These are phyloP conservation scores for Cebidichthys violaceus DNA, from an alignment of 2,113 vertebrate species.

Conservation along the genomic window DNA sequence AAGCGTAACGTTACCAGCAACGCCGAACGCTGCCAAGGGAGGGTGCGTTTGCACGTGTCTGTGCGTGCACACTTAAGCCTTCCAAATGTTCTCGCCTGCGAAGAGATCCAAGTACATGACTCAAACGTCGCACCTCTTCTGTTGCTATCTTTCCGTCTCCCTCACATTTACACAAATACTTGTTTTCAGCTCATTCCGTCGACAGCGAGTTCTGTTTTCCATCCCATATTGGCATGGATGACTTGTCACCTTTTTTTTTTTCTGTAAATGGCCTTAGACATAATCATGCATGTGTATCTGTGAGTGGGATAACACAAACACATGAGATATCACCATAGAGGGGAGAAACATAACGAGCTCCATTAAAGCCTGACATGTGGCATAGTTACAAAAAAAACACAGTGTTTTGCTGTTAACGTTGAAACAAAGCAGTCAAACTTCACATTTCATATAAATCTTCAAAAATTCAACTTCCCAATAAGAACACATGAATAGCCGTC, in stretches of 20 bases:
- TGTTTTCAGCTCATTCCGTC: constrained; percentile 53
- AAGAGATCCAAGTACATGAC: constrained; percentile 78
- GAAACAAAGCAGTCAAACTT: too few relatives aligned
- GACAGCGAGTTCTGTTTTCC: constrained; percentile 20
- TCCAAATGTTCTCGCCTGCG: constrained; percentile 78
- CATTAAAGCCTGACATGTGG: not conserved
- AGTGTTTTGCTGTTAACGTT: too few relatives aligned
- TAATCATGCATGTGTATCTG: not conserved
- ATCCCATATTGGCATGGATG: constrained; percentile 49
- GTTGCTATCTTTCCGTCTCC: constrained; percentile 65
- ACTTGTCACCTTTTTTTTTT: constrained; percentile 36
- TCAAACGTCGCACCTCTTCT: constrained; percentile 80
- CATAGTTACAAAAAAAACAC: too few relatives aligned
- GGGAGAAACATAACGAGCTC: not conserved
- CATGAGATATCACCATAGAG: not conserved
- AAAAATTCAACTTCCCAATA: too few relatives aligned
- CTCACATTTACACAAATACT: constrained; percentile 55
- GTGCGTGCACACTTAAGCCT: constrained; percentile 70
- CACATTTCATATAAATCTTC: too few relatives aligned
- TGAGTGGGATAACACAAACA: not conserved
- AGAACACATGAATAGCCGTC: too few relatives aligned
- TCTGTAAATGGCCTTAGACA: not conserved
- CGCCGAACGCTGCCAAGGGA: constrained; percentile 38
- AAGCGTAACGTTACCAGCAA: constrained; percentile 42
- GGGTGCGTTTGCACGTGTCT: constrained; percentile 43